Percentiles rank a stretch among this genome's conserved stretches.
These are phyloP conservation scores for Ptilonorhynchus violaceus DNA, from an alignment of 2,113 vertebrate genomes.

Conservation along the genomic window DNA sequence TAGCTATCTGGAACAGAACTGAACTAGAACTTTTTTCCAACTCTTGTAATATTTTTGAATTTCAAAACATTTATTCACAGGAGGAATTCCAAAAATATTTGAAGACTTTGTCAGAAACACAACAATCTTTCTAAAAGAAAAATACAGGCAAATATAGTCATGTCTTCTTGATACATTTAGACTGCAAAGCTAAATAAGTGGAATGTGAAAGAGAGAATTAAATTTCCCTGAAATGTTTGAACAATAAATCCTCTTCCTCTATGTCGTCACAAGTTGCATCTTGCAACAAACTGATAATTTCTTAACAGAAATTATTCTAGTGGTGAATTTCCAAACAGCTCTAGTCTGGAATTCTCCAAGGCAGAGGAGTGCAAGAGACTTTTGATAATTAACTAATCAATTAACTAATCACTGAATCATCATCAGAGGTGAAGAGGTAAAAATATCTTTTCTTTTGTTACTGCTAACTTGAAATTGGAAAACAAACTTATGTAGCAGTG, in stretches of 20 bases:
- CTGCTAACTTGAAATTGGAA: not conserved
- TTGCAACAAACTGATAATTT: not conserved
- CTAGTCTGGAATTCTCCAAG: not conserved
- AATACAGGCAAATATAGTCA: accelerated
- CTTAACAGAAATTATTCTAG: not conserved
- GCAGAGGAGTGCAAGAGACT: not conserved
- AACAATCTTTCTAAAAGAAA: not conserved
- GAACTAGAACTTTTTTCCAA: not conserved
- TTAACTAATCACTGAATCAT: not conserved
- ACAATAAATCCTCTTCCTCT: not conserved
- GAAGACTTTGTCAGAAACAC: not conserved
- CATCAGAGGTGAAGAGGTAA: not conserved
- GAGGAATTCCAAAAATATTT: not conserved
- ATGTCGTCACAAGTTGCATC: not conserved
- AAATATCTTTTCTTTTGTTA: not conserved
- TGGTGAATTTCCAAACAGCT: not conserved
- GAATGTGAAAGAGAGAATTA: not conserved
- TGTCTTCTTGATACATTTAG: not conserved
- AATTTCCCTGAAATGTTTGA: not conserved
- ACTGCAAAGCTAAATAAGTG: not conserved
- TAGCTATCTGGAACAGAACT: not conserved
- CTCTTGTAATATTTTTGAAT: not conserved
- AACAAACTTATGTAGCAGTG: not conserved
- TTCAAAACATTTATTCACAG: not conserved
- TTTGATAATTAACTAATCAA: not conserved